Evolutionary conservation across 2,888 invertebrate species (phyloP).

Genomic region (Parnassius smintheus): DNA sequence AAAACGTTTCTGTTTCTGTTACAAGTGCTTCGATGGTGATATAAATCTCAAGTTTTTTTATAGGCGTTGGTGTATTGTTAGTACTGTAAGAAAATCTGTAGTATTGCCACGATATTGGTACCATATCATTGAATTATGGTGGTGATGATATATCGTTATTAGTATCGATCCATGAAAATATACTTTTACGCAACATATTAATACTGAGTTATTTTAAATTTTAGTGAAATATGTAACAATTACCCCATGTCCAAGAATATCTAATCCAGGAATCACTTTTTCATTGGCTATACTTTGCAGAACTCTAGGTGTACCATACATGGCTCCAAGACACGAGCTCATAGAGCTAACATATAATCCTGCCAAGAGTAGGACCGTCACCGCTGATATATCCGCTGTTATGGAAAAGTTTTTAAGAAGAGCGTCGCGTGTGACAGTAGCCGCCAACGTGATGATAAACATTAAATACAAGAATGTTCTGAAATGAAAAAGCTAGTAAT

Average conservation of each 20-base stretch:
- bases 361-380: conserved; percentile 90
- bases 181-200: too few relatives aligned
- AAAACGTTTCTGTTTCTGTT: too few relatives aligned
- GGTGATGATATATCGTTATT: too few relatives aligned
- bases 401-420: conserved; percentile 93
- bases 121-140: too few relatives aligned
- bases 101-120: too few relatives aligned
- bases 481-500: conserved; percentile 39
- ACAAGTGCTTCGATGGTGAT: too few relatives aligned
- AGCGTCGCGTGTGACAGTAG: conserved; percentile 88
- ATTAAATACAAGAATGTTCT: conserved; percentile 93
- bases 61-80: too few relatives aligned
- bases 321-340: conserved; percentile 96
- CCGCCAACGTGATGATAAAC: conserved; percentile 94
- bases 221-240: conserved; percentile 50
- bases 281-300: conserved; percentile 97
- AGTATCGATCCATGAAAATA: too few relatives aligned
- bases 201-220: conserved; percentile 22
- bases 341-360: conserved; percentile 98
- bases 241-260: conserved; percentile 93
- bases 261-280: conserved; percentile 95
- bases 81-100: too few relatives aligned
- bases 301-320: conserved; percentile 97
- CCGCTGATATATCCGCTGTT: conserved; percentile 93
- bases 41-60: too few relatives aligned